These are phyloP conservation scores for Toxotes chatareus DNA, from an alignment of 2,113 vertebrate species.

Conservation along the genomic window DNA sequence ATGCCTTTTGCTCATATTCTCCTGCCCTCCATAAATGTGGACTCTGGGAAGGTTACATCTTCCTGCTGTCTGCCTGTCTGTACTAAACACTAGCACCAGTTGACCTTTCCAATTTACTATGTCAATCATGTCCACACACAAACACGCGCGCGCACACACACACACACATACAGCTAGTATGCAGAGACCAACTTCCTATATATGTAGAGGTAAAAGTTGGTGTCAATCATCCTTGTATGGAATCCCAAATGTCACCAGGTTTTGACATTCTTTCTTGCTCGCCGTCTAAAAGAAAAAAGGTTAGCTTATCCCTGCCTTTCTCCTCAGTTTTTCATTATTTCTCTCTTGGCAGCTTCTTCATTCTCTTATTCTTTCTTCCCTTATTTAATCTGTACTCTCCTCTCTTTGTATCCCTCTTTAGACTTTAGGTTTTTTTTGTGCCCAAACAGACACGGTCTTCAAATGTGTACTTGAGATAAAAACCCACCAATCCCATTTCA, in stretches of 20 bases:
- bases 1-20: slow-evolving; percentile 15
- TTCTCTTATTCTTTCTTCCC: slow-evolving; percentile 8
- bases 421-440: neutral
- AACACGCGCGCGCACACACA: neutral
- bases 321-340: neutral
- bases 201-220: slow-evolving; percentile 51
- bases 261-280: slow-evolving; percentile 61
- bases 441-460: slow-evolving; percentile 26
- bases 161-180: slow-evolving; percentile 4
- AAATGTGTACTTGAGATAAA: slow-evolving; percentile 29
- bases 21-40: slow-evolving; percentile 15
- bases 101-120: slow-evolving; percentile 82
- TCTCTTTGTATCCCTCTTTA: slow-evolving; percentile 1
- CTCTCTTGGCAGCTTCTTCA: neutral
- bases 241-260: slow-evolving; percentile 68
- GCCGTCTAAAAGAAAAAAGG: slow-evolving; percentile 34
- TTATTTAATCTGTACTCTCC: slow-evolving; percentile 24
- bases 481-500: slow-evolving; percentile 27
- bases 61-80: slow-evolving; percentile 59
- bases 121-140: slow-evolving; percentile 65
- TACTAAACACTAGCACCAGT: slow-evolving; percentile 70
- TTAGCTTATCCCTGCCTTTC: neutral
- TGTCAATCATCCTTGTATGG: slow-evolving; percentile 70
- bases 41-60: slow-evolving; percentile 59
- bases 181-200: slow-evolving; percentile 12